Percentiles rank a stretch among this genome's conserved stretches.
Conservation (phyloP, 1,140 invertebrate genomes). For the Drosophila virilis region DNA sequence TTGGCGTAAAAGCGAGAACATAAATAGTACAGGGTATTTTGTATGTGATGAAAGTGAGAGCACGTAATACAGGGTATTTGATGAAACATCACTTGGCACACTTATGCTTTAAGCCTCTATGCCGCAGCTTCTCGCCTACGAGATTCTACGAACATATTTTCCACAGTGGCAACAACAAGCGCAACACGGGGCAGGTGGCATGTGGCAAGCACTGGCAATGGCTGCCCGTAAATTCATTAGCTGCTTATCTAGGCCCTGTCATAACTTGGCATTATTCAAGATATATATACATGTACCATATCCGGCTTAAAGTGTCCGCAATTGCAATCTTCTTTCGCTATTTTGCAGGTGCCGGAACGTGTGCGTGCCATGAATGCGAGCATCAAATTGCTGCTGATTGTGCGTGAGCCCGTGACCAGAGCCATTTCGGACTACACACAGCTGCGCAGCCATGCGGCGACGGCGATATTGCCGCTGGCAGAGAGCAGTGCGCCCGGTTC, state of each 20-base stretch:
- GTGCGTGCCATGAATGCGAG: conserved; percentile 97
- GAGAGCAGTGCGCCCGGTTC: conserved; percentile 40
- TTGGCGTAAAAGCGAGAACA: too few species aligned
- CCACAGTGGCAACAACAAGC: conserved; percentile 66
- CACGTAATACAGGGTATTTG: conserved; percentile 2
- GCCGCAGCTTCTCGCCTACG: conserved; percentile 28
- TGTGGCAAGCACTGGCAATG: background rate
- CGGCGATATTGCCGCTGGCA: conserved; percentile 86
- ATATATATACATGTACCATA: background rate
- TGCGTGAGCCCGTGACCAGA: conserved; percentile 96
- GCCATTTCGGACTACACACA: conserved; percentile 99
- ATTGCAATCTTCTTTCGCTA: background rate
- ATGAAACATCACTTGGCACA: background rate
- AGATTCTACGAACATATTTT: conserved; percentile 68
- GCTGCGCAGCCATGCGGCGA: conserved; percentile 90
- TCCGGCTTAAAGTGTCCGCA: background rate
- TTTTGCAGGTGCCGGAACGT: conserved; percentile 91
- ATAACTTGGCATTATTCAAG: conserved; percentile 28
- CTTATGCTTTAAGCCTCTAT: background rate
- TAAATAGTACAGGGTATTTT: too few species aligned
- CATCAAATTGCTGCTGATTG: conserved; percentile 96
- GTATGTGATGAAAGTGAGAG: too few species aligned
- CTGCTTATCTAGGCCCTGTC: conserved; percentile 32
- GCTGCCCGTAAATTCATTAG: conserved; percentile 66
- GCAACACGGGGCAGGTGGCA: conserved; percentile 13